Conservation (phyloP, 1,140 invertebrate species). For the Globodera rostochiensis region DNA sequence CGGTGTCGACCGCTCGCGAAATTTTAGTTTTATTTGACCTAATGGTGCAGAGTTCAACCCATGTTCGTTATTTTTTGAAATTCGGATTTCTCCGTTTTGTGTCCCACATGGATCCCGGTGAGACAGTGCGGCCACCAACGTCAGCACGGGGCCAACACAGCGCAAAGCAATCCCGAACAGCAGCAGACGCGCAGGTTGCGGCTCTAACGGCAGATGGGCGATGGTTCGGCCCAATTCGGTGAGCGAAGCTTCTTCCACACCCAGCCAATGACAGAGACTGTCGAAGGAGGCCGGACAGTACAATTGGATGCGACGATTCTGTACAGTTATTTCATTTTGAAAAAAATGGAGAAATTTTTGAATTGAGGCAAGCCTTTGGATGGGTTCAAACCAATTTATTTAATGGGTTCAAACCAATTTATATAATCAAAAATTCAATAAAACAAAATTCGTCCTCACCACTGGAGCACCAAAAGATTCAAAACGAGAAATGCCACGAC, state of each 20-base stretch:
- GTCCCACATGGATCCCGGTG: conserved; percentile 75
- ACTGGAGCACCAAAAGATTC: background rate
- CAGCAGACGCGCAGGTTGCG: conserved; percentile 86
- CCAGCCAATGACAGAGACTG: background rate
- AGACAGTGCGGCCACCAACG: conserved; percentile 82
- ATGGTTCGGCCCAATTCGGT: conserved; percentile 85
- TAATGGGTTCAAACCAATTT: no score
- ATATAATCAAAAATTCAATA: no score
- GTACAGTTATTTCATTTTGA: background rate
- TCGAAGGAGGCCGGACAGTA: background rate
- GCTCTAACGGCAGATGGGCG: conserved; percentile 85
- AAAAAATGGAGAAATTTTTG: conserved; percentile 10
- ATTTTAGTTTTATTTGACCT: no score
- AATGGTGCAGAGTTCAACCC: background rate
- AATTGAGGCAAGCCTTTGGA: no score
- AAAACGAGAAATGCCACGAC: conserved; percentile 1
- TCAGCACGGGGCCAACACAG: conserved; percentile 90
- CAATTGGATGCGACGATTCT: background rate
- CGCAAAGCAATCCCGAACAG: conserved; percentile 86
- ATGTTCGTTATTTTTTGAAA: no score
- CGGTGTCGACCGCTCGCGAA: no score
- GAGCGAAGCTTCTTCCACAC: conserved; percentile 69
- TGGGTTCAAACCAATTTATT: no score
- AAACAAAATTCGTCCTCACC: background rate
- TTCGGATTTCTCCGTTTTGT: background rate